Evolutionary conservation across 2,888 invertebrate genomes (phyloP).

Genomic region (Drosophila buzzatii): DNA sequence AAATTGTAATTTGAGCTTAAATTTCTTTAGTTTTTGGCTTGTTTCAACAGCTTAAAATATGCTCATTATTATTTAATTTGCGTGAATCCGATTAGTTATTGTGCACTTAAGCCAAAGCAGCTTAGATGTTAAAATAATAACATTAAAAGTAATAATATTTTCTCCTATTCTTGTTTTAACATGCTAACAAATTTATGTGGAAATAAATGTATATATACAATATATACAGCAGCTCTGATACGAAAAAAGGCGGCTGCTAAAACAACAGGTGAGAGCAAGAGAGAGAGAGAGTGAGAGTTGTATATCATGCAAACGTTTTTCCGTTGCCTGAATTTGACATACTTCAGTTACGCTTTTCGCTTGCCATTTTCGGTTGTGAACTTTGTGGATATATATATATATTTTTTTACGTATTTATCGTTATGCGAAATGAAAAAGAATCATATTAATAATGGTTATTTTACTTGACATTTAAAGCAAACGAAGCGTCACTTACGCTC

Average conservation of each 20-base stretch:
- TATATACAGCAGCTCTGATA: conserved; percentile 82
- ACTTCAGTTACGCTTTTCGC: conserved; percentile 19
- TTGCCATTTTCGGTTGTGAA: conserved; percentile 16
- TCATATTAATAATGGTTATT: conserved; percentile 57
- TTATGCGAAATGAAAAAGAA: conserved; percentile 15
- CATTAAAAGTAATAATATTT: conserved; percentile 15
- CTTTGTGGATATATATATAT: neutral
- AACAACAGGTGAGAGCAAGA: conserved; percentile 35
- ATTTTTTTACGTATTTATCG: conserved; percentile 8
- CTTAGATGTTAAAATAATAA: neutral
- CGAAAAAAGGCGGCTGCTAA: conserved; percentile 81
- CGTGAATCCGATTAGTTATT: neutral
- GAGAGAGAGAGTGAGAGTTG: conserved; percentile 17
- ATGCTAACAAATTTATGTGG: conserved; percentile 49
- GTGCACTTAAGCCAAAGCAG: neutral
- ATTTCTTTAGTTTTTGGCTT: neutral
- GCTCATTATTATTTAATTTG: conserved; percentile 7
- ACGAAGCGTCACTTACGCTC: conserved; percentile 64
- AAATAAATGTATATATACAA: conserved; percentile 17
- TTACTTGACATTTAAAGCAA: conserved; percentile 71
- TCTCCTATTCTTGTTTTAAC: conserved; percentile 11
- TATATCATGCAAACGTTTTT: conserved; percentile 10
- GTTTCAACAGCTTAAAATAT: conserved; percentile 11
- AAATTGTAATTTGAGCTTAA: too few species aligned
- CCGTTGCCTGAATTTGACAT: conserved; percentile 26